Conservation (phyloP, 1,140 invertebrate genomes). For the Galleria mellonella region DNA sequence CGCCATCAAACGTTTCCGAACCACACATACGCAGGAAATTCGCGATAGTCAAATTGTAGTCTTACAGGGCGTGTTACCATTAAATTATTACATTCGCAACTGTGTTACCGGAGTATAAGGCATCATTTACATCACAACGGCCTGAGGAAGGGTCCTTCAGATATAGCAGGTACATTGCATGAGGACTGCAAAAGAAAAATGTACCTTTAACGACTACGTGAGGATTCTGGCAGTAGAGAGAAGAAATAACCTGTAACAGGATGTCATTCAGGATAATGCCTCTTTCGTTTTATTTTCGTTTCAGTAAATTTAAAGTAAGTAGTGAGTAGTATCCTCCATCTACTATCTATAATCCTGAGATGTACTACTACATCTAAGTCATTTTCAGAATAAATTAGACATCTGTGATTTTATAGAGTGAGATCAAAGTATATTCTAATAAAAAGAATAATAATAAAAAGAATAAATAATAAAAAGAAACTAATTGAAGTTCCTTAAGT, state of each 20-base stretch:
- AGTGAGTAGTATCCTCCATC: too few species aligned
- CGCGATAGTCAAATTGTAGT: constrained; percentile 74
- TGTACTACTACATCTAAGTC: too few species aligned
- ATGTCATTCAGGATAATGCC: constrained; percentile 69
- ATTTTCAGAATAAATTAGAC: too few species aligned
- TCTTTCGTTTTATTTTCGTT: constrained; percentile 56
- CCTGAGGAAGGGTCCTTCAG: constrained; percentile 50
- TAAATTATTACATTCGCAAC: constrained; percentile 70
- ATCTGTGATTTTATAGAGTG: too few species aligned
- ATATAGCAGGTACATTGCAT: constrained; percentile 51
- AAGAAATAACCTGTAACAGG: constrained; percentile 69
- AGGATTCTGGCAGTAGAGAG: constrained; percentile 60
- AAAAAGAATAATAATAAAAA: too few species aligned
- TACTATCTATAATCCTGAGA: too few species aligned
- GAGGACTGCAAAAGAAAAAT: constrained; percentile 72
- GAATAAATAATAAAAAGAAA: too few species aligned
- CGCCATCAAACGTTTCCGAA: constrained; percentile 48
- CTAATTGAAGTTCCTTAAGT: too few species aligned
- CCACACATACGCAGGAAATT: constrained; percentile 58
- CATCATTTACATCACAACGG: constrained; percentile 56
- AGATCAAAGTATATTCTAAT: too few species aligned
- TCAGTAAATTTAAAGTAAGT: constrained; percentile 3
- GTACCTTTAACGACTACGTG: constrained; percentile 69
- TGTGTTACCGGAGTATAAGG: constrained; percentile 60
- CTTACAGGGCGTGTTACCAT: constrained; percentile 62